Evolutionary conservation across 2,797 vertebrate genomes (phyloP).

Genomic region (Ispidina picta): DNA sequence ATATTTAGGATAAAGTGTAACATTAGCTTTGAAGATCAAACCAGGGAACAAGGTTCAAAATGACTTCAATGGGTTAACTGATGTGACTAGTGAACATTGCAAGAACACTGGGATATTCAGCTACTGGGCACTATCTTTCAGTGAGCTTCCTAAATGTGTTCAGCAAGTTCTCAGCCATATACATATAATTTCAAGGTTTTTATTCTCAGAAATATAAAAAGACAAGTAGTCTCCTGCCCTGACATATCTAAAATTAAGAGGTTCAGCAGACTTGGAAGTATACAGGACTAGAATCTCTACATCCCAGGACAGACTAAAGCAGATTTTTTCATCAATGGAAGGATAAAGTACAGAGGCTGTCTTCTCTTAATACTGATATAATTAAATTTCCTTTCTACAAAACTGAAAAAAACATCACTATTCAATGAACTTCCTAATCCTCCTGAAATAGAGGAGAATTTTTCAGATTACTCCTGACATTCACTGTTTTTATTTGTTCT

Average conservation of each 20-base stretch:
- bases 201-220: neutral
- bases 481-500: neutral
- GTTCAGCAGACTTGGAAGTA: neutral
- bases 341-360: neutral
- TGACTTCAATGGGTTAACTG: neutral
- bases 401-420: accelerated
- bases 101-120: neutral
- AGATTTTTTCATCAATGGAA: neutral
- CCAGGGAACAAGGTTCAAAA: neutral
- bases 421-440: neutral
- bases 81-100: neutral
- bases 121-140: neutral
- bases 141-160: neutral
- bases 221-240: neutral
- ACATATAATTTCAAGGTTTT: neutral
- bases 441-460: neutral
- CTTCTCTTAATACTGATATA: neutral
- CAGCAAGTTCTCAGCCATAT: neutral
- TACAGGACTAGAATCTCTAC: neutral
- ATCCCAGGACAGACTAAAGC: neutral
- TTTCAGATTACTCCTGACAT: neutral
- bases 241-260: neutral
- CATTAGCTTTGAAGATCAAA: neutral
- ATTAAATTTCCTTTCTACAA: neutral
- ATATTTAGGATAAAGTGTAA: neutral